Percentiles rank a stretch among this genome's conserved stretches.
Evolutionary conservation across 2,113 vertebrate species (phyloP).

Genomic region (Coregonus clupeaformis): DNA sequence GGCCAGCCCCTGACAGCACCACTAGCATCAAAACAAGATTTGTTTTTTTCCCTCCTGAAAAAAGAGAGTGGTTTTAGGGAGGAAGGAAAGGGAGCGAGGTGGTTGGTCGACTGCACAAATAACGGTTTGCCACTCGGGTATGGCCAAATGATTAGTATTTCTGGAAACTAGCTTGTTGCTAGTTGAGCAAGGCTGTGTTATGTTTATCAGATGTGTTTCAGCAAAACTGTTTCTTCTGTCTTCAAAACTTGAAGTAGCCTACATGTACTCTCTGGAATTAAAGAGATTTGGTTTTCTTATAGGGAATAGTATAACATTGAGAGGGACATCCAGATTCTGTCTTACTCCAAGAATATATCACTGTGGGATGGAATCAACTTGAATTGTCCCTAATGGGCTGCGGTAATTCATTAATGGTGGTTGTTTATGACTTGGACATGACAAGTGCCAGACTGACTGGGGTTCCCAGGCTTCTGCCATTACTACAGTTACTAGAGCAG

Average conservation of each 20-base stretch:
- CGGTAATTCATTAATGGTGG: conserved; percentile 46
- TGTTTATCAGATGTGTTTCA: too few species aligned
- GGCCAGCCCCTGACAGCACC: conserved; percentile 64
- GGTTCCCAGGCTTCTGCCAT: conserved; percentile 16
- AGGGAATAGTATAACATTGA: neutral
- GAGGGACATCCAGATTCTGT: neutral
- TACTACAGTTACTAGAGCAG: neutral
- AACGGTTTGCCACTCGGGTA: conserved; percentile 26
- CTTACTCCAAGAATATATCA: conserved; percentile 13
- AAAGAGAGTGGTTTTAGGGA: neutral
- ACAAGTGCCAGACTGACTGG: conserved; percentile 21
- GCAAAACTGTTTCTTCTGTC: too few species aligned
- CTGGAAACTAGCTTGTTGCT: neutral
- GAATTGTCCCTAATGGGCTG: conserved; percentile 28
- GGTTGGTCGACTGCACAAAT: conserved; percentile 35
- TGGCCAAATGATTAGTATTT: conserved; percentile 27
- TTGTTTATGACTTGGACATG: conserved; percentile 44
- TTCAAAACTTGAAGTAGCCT: too few species aligned
- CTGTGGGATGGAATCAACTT: neutral
- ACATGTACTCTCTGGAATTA: too few species aligned
- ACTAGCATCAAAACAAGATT: conserved; percentile 67
- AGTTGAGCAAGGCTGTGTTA: too few species aligned
- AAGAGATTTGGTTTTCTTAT: too few species aligned
- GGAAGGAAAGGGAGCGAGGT: conserved; percentile 17
- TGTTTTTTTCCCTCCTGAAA: conserved; percentile 19